Percentiles rank a stretch among this genome's conserved stretches.
These are phyloP conservation scores for Odontomyia ornata DNA, from an alignment of 2,888 invertebrate species.

Conservation along the genomic window DNA sequence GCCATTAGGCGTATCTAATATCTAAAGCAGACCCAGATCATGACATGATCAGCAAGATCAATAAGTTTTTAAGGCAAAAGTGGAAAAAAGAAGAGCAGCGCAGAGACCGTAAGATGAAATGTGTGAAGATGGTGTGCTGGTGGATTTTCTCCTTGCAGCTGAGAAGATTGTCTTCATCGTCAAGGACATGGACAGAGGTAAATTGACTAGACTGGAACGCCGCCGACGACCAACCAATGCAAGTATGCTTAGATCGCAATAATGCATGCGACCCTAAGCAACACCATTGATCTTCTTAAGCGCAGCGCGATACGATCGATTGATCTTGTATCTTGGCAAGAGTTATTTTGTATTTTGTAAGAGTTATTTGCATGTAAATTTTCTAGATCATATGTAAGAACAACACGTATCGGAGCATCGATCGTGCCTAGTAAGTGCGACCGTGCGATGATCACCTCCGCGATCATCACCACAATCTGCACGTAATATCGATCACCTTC, in stretches of 20 bases:
- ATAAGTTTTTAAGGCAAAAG: slow-evolving; percentile 10
- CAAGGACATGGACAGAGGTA: slow-evolving; percentile 7
- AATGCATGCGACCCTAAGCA: not conserved
- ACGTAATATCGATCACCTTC: slow-evolving; percentile 43
- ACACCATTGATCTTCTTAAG: slow-evolving; percentile 27
- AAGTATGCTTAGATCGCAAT: slow-evolving; percentile 20
- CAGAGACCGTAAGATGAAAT: not conserved
- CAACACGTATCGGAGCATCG: not conserved
- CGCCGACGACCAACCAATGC: not conserved
- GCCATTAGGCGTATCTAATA: slow-evolving; percentile 22
- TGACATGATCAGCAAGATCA: slow-evolving; percentile 1
- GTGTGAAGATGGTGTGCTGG: slow-evolving; percentile 15
- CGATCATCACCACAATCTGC: slow-evolving; percentile 23
- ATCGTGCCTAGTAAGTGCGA: slow-evolving; percentile 1
- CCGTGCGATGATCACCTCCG: slow-evolving; percentile 21
- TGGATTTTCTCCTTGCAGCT: not conserved
- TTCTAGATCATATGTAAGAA: slow-evolving; percentile 41
- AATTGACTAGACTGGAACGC: not conserved
- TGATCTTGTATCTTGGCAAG: slow-evolving; percentile 39
- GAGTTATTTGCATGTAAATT: slow-evolving; percentile 44
- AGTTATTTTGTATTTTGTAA: slow-evolving; percentile 29
- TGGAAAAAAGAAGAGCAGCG: no score
- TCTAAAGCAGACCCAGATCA: slow-evolving; percentile 28
- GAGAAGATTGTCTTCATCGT: slow-evolving; percentile 15
- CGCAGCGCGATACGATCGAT: slow-evolving; percentile 36